Evolutionary conservation across 2,113 vertebrate species (phyloP), one percentile per base, ranked within the genome.

Genomic region (Pygoscelis adeliae): DNA sequence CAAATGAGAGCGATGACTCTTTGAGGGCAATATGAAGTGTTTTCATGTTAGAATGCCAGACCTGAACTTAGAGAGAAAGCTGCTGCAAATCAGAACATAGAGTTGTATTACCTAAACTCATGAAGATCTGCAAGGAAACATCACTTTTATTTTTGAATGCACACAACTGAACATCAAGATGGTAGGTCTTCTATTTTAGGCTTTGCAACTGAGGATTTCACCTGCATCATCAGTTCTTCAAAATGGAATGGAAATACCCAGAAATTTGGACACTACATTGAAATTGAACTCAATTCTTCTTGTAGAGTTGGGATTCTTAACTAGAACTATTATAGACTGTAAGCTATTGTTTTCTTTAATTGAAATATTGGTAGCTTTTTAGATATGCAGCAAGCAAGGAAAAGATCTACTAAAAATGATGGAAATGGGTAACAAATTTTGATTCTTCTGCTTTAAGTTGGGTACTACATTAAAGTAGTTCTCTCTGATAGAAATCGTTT

Each of bases 111-210:
- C 17, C 8, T 44, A 73, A 56, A 34, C 44, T 84, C n/a, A 18
- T 12, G 23, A 34, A 69, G 34, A 9, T 83, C 44, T 72, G 26
- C 22, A 50, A 56, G 36, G 34, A 83, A 83, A 11, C 22, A 32
- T 83, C 8, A 10, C 42, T 14, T 50, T 69, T 55, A 38, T 55
- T 72, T 89, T 63, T 78, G 49, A 63, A 59, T 32, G 23, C 9
- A 10, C 2, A 7, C 0, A 0, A 36, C 7, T 42, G 19, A 63
- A 32, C 7, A 36, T 52, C 20, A 73, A n/a, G 44, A 34, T 44
- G 13, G 20, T 53, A 72, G 44, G n/a, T 25, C 34, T 63, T 82
- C 34, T 65, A 0, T 69, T 83, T 76, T 50, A 47, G 63, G 14
- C 62, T 70, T 83, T 70, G 5, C 63, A 65, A 9, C 3, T 40